Evolutionary conservation across 2,888 invertebrate genomes (phyloP), one percentile per base, ranked within the genome.

Genomic region (Melanostoma scalare): DNA sequence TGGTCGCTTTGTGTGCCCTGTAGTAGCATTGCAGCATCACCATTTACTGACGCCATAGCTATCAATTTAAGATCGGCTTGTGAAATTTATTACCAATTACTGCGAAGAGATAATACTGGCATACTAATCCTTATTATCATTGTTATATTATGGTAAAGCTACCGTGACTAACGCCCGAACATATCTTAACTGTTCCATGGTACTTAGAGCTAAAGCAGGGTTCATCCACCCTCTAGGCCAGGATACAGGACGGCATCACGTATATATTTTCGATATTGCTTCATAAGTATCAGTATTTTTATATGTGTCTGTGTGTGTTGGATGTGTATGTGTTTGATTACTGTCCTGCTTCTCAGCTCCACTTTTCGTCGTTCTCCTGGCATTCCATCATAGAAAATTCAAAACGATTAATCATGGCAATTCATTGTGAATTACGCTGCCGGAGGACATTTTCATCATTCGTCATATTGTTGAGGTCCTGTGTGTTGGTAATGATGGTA

Each of bases 371-470:
- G 38, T 74, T 50, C 20, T 48, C 63, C 69, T 69, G 63, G 53
- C 55, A 74, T 74, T 84, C 78, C 84, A 84, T 84, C 84, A 84
- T 71, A 71, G 79, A 71, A 80, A 76, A 85, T 85, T 80, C 85
- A 80, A 85, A 85, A 85, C 85, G 80, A 85, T 85, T 85, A 85
- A 85, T 85, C 85, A 79, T 85, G 80, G 72, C 85, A 85, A 80
- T 80, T 85, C 85, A 85, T 85, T 85, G 85, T 85, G 85, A 85
- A 85, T 85, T 85, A 85, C 80, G 75, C 85, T 76, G 85, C 85
- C 72, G 68, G 85, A 85, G 85, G 85, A 85, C 85, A 76, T 85
- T 85, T 85, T 80, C 85, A 85, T 80, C 85, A 85, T 85, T 85
- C 85, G 85, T 85, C 85, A 85, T 85, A 84, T 79, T 84, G 74